Base-by-base conservation (phyloP, 2,888 invertebrate genomes). In the Drosophila suboccidentalis region DNA sequence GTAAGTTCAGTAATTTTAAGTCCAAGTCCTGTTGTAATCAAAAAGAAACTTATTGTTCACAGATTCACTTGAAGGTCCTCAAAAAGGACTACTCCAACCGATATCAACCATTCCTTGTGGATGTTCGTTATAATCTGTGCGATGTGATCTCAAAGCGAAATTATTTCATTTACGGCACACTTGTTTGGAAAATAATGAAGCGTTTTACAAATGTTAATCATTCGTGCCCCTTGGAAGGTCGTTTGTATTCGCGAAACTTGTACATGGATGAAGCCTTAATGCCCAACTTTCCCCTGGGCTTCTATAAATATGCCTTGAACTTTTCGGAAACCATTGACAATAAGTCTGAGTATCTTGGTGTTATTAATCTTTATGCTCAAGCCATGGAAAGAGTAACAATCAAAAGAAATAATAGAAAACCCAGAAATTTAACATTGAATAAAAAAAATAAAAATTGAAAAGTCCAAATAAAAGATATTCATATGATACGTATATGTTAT, bases 31-130 rank as follows among this genome's bases (percentile, higher is more conserved):
- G 1, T 26, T 26, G 1, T 26, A 26, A 26, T 3, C 1, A 22
- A 22, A 22, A 22, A 3, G 3, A 26, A 26, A 26, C 5, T 26
- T 5, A 15, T 17, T 49, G 34, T 38, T 51, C n/a, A 5, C n/a
- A 51, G 36, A 5, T n/a, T 22, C 22, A 51, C n/a, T 0, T 38
- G 0, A 22, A 15, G 22, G 0, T 51, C 4, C 10, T 51, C 1
- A 36, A 51, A 22, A 51, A 38, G 38, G 51, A 51, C n/a, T 51
- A 51, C 9, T n/a, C 51, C 51, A 51, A 51, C 22, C 36, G n/a
- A 22, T 51, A 38, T 22, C 19, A 51, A 9, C 36, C 36, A 3
- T 51, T 51, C 6, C 38, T 51, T 5, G 10, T 51, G 2, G 22
- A 51, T 1, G n/a, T 38, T n/a, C n/a, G n/a, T 2, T 38, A 38